Percentiles rank a stretch among this genome's conserved stretches.
These are phyloP conservation scores for Orthosia cruda DNA, from an alignment of 2,888 invertebrate species.

Conservation along the genomic window DNA sequence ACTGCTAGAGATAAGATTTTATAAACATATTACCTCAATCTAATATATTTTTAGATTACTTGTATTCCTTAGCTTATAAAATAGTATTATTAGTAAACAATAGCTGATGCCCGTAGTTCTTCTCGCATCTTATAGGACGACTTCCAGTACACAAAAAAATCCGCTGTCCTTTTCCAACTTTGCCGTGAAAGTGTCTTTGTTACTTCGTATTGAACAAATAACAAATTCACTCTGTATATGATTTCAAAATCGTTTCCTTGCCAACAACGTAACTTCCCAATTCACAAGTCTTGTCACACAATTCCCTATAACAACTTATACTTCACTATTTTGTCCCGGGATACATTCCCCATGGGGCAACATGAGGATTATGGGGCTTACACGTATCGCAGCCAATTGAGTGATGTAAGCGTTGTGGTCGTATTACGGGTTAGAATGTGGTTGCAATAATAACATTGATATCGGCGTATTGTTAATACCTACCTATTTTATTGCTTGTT, in stretches of 20 bases:
- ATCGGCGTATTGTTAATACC: not conserved
- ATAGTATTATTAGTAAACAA: no score
- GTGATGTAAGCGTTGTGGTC: slow-evolving; percentile 23
- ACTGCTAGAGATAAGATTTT: no score
- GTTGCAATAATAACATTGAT: slow-evolving; percentile 2
- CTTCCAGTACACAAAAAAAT: no score
- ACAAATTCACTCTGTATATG: no score
- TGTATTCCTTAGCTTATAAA: no score
- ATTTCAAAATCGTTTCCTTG: not conserved
- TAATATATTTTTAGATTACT: no score
- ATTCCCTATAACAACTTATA: not conserved
- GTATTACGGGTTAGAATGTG: slow-evolving; percentile 28
- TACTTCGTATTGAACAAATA: no score
- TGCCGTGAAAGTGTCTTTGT: no score
- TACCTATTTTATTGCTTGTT: not conserved
- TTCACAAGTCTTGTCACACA: not conserved
- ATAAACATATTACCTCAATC: no score
- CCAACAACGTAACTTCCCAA: not conserved
- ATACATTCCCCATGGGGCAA: slow-evolving; percentile 27
- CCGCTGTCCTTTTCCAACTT: no score
- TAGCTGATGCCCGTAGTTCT: no score
- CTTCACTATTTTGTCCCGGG: slow-evolving; percentile 8
- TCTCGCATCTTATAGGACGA: no score
- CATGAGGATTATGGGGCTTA: slow-evolving; percentile 51
- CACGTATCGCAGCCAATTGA: slow-evolving; percentile 47